Evolutionary conservation across 2,888 invertebrate genomes (phyloP).

Genomic region (Chymomyza fuscimana): DNA sequence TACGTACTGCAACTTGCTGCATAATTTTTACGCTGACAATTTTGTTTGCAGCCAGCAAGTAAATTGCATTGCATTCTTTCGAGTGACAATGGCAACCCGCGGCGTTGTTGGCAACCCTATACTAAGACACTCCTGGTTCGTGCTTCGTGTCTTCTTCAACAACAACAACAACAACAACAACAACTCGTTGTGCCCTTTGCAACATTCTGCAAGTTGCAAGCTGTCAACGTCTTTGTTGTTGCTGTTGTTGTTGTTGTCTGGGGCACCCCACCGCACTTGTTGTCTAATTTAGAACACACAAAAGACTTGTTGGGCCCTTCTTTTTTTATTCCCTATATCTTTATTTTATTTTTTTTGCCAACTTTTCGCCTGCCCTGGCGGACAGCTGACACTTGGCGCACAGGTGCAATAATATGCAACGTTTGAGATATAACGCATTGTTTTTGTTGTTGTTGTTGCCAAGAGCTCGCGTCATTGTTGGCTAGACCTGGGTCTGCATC

Average conservation of each 20-base stretch:
- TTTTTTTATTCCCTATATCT: neutral
- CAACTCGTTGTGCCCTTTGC: constrained; percentile 5
- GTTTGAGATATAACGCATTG: constrained; percentile 6
- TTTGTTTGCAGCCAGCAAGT: neutral
- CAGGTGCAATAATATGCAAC: constrained; percentile 46
- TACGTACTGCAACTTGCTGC: neutral
- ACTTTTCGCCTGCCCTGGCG: constrained; percentile 17
- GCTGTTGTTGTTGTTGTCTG: neutral
- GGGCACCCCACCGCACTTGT: neutral
- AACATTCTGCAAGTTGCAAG: neutral
- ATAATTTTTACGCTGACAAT: neutral
- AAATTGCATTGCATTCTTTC: constrained; percentile 5
- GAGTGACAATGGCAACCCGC: constrained; percentile 6
- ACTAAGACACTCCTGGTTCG: neutral
- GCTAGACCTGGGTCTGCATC: neutral
- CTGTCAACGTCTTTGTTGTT: neutral
- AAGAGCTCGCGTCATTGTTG: neutral
- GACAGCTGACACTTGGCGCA: constrained; percentile 47
- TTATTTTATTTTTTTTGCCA: neutral
- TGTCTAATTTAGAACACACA: constrained; percentile 7
- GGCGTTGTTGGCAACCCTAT: constrained; percentile 1
- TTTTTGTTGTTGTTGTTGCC: constrained; percentile 2
- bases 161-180: neutral
- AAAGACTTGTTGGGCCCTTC: neutral
- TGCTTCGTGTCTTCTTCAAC: neutral